phyloP scores from a whole-genome alignment of 2,888 invertebrate genomes.

The Pristionchus exspectatus region DNA sequence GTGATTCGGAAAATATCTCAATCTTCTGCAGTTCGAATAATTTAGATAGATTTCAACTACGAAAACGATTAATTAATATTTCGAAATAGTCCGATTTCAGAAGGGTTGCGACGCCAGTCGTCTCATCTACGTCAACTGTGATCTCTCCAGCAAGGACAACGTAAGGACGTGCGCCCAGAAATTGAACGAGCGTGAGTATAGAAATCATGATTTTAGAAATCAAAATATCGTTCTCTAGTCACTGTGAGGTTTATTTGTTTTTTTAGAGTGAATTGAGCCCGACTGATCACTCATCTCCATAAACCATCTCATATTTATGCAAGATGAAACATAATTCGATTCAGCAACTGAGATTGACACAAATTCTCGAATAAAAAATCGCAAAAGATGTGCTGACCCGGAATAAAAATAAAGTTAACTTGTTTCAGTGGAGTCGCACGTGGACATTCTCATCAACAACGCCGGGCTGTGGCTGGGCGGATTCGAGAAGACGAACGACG shows the following conservation, averaged over 20 bases:
- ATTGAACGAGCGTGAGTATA: slow-evolving; percentile 60
- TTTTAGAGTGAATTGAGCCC: no score
- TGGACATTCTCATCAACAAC: slow-evolving; percentile 81
- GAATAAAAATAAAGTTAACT: no score
- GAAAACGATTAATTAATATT: background rate
- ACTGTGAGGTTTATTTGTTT: no score
- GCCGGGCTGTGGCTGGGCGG: slow-evolving; percentile 92
- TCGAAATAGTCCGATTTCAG: slow-evolving; percentile 56
- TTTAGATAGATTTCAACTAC: no score
- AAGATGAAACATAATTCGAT: background rate
- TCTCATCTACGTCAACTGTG: slow-evolving; percentile 73
- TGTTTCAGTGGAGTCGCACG: slow-evolving; percentile 62
- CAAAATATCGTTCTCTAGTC: background rate
- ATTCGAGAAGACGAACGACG: slow-evolving; percentile 86
- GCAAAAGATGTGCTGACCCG: no score
- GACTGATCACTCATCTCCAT: no score
- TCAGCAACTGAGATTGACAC: background rate
- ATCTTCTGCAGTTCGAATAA: no score
- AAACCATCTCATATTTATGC: no score
- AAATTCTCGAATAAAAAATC: background rate
- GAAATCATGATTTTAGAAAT: background rate
- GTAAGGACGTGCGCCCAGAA: slow-evolving; percentile 68
- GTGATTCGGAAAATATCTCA: background rate
- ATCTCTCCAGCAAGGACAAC: slow-evolving; percentile 71
- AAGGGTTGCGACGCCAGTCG: slow-evolving; percentile 76